These are phyloP conservation scores for Drosophila malerkotliana DNA, from an alignment of 1,140 invertebrate genomes.

Conservation along the genomic window DNA sequence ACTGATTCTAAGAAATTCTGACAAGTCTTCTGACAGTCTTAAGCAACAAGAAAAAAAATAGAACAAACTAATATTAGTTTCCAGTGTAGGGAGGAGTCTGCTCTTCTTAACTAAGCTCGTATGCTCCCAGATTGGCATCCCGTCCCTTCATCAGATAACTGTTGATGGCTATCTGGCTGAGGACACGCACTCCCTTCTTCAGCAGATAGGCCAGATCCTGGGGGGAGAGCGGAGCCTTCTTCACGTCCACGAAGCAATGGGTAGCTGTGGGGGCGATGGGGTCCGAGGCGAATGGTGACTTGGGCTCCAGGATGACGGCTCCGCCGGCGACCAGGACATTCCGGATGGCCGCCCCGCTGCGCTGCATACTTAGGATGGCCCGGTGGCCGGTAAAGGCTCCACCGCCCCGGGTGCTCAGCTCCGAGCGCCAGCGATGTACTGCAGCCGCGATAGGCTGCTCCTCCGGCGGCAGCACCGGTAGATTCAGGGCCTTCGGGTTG, in stretches of 20 bases:
- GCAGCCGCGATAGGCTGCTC: constrained; percentile 85
- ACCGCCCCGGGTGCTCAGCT: constrained; percentile 48
- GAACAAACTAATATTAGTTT: background rate
- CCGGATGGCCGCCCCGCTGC: constrained; percentile 87
- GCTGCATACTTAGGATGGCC: constrained; percentile 89
- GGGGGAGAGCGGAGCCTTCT: constrained; percentile 52
- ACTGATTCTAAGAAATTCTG: background rate
- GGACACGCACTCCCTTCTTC: constrained; percentile 50
- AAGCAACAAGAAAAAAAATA: background rate
- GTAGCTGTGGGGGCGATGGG: constrained; percentile 42
- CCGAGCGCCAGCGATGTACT: constrained; percentile 87
- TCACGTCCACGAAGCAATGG: constrained; percentile 76
- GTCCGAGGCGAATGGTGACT: constrained; percentile 57
- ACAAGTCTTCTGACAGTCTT: background rate
- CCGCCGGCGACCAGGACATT: constrained; percentile 90
- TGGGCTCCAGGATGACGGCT: constrained; percentile 86
- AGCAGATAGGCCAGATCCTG: constrained; percentile 48
- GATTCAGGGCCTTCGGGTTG: constrained; percentile 86
- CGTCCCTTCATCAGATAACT: constrained; percentile 69
- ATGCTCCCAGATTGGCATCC: constrained; percentile 64
- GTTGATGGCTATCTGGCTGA: constrained; percentile 77
- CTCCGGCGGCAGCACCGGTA: constrained; percentile 85
- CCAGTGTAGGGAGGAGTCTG: too few relatives aligned
- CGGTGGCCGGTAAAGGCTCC: constrained; percentile 88
- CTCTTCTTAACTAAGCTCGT: constrained; percentile 35